phyloP scores from a whole-genome alignment of 23 tunicate genomes.

The Styela clava region DNA sequence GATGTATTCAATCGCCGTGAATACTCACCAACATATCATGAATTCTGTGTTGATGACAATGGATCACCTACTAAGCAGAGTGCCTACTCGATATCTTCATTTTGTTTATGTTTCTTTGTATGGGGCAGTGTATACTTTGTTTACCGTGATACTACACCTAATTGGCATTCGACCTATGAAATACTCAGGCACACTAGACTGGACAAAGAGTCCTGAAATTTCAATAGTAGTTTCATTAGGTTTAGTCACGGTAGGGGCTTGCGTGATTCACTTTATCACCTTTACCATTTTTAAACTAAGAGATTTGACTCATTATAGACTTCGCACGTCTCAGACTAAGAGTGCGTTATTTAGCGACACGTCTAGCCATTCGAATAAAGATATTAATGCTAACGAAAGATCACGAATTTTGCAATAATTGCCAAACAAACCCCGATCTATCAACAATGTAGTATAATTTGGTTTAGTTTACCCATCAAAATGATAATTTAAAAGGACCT shows the following conservation, averaged over 20 bases:
- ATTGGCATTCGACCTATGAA: slow-evolving; percentile 35
- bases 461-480: no score
- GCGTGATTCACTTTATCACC: slow-evolving; percentile 30
- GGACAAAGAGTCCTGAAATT: slow-evolving; percentile 40
- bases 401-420: not conserved
- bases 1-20: not conserved
- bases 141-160: slow-evolving; percentile 57
- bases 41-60: slow-evolving; percentile 20
- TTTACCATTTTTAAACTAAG: slow-evolving; percentile 45
- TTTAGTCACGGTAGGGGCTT: slow-evolving; percentile 10
- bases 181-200: slow-evolving; percentile 41
- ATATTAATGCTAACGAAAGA: not conserved
- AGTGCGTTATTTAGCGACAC: not conserved
- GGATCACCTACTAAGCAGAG: slow-evolving; percentile 20
- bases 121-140: slow-evolving; percentile 43
- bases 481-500: no score
- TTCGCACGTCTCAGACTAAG: not conserved
- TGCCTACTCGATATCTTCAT: slow-evolving; percentile 59
- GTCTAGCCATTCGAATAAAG: not conserved
- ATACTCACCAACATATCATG: slow-evolving; percentile 57
- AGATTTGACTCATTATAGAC: not conserved
- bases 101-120: slow-evolving; percentile 36
- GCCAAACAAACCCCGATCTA: no score
- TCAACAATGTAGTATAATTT: no score
- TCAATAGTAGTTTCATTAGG: slow-evolving; percentile 20